Base-by-base conservation (phyloP, 92 coral and sea anemone genomes). In the Phenganax subtilis region DNA sequence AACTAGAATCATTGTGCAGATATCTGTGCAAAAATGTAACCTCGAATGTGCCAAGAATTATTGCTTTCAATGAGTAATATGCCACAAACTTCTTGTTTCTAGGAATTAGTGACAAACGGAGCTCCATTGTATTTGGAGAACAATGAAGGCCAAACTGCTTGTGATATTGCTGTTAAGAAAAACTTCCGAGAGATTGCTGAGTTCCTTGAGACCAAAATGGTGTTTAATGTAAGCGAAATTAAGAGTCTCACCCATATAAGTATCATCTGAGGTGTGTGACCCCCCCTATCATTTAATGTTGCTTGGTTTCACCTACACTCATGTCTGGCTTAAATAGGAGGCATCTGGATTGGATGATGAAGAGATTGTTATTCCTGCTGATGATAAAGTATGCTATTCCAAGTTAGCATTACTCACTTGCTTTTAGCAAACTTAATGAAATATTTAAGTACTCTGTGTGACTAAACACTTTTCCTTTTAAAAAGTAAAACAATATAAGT, bases 201-300 rank as follows among this genome's bases (percentile, higher is more conserved):
- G 57, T 96, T 92, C 57, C 74, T 96, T 82, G 99, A 96, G 73
- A 88, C 99, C 11, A 92, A 91, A 81, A 96, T 96, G 99, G 99
- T 96, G 61, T 96, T 96, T 85, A 92, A 93, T 72, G 99, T 96
- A 84, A 96, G 98, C 91, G 27, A 9, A 12, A 74, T 69, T 20
- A 0, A 11, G 16, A 25, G n/a, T 59, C 65, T 59, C 4, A 3
- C n/a, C 27, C n/a, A 14, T 0, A 59, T 59, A 14, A 14, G 25
- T 20, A 59, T 14, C 27, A 59, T 59, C n/a, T 7, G 65, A 59
- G 65, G 16, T 7, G 6, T 7, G 27, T 6, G 65, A 6, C 7
- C 65, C 2, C 3, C 3, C n/a, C 16, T 25, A 59, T 59, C 27
- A 6, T 14, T 25, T 25, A 25, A 6, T 20, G 25, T 20, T 20